These are phyloP conservation scores for Calliopsis andreniformis DNA, from an alignment of 1,140 invertebrate genomes.

Conservation along the genomic window DNA sequence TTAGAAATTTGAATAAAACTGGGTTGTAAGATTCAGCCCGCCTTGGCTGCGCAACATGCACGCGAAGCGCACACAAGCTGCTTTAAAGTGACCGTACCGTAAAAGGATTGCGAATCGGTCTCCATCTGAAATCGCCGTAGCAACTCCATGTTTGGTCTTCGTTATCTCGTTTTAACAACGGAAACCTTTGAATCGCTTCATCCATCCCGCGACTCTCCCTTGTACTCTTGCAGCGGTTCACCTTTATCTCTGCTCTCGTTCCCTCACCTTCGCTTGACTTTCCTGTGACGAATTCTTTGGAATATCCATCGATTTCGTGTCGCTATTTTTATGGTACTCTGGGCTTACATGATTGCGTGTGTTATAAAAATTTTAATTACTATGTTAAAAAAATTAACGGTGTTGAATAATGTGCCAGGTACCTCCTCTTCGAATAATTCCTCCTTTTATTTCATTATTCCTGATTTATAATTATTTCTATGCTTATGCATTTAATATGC, in stretches of 20 bases:
- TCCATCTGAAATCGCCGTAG: slow-evolving; percentile 47
- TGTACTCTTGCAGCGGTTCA: neutral
- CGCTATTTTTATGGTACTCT: too few relatives aligned
- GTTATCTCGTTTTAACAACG: slow-evolving; percentile 41
- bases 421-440: too few relatives aligned
- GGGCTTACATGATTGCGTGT: too few relatives aligned
- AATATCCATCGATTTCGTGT: neutral
- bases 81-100: slow-evolving; percentile 23
- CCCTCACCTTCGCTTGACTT: slow-evolving; percentile 9
- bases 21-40: neutral
- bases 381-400: too few relatives aligned
- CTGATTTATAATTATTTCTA: too few relatives aligned
- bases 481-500: too few relatives aligned
- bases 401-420: too few relatives aligned
- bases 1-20: too few relatives aligned
- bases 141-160: slow-evolving; percentile 49
- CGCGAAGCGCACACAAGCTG: neutral
- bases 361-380: too few relatives aligned
- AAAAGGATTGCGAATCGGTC: slow-evolving; percentile 51
- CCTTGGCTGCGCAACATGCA: too few relatives aligned
- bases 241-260: neutral
- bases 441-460: too few relatives aligned
- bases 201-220: neutral
- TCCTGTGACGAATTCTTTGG: slow-evolving; percentile 15
- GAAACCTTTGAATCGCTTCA: slow-evolving; percentile 29